phyloP scores from a whole-genome alignment of 1,140 invertebrate species.

The Maconellicoccus hirsutus region DNA sequence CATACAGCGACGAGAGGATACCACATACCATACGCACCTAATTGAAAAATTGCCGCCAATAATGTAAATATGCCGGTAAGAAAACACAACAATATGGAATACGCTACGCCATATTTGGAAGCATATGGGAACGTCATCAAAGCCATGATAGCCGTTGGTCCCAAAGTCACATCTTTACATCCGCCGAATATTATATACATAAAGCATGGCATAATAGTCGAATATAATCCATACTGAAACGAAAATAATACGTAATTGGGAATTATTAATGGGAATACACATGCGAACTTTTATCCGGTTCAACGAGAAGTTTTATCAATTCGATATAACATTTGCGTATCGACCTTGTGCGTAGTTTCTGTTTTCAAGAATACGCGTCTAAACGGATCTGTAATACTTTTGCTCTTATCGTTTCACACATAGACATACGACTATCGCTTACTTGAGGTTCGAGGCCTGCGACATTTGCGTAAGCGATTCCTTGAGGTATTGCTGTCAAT shows the following conservation, averaged over 20 bases:
- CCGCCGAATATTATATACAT: constrained; percentile 72
- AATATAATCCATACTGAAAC: constrained; percentile 72
- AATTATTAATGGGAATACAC: background rate
- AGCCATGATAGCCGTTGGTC: constrained; percentile 63
- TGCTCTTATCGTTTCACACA: too few relatives aligned
- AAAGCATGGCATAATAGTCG: constrained; percentile 68
- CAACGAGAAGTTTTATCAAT: background rate
- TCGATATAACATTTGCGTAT: background rate
- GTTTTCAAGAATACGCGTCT: too few relatives aligned
- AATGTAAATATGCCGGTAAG: constrained; percentile 53
- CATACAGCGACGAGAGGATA: too few relatives aligned
- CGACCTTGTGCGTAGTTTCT: background rate
- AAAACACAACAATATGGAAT: constrained; percentile 61
- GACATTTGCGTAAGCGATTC: constrained; percentile 62
- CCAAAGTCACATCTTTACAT: constrained; percentile 70
- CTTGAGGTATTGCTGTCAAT: constrained; percentile 51
- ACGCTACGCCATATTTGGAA: constrained; percentile 38
- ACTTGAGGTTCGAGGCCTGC: constrained; percentile 60
- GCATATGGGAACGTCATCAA: constrained; percentile 45
- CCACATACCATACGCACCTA: too few relatives aligned
- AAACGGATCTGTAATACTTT: too few relatives aligned
- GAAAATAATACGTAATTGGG: constrained; percentile 26
- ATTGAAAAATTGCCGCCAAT: constrained; percentile 53
- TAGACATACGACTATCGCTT: too few relatives aligned
- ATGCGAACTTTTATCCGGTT: background rate